These are phyloP conservation scores for Crotalus tigris DNA, from an alignment of 2,113 vertebrate species.

Conservation along the genomic window DNA sequence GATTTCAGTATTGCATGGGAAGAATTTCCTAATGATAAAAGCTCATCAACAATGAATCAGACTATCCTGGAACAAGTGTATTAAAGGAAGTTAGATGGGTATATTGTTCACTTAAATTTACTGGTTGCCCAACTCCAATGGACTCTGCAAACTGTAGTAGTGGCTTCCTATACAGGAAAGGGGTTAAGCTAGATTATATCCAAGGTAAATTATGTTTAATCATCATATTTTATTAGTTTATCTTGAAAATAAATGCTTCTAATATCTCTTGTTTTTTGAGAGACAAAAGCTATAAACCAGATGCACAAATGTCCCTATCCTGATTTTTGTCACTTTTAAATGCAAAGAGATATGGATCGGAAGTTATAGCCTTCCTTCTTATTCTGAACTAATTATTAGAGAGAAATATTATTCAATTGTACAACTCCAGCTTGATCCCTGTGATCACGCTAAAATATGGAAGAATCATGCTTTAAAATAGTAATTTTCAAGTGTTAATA, in stretches of 20 bases:
- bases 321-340: not conserved
- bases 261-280: not conserved
- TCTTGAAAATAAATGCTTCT: not conserved
- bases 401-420: not conserved
- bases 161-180: not conserved
- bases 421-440: not conserved
- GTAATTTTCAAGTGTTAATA: not conserved
- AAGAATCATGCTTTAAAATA: not conserved
- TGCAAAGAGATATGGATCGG: not conserved
- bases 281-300: not conserved
- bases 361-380: not conserved
- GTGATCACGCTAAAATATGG: not conserved
- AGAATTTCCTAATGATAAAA: not conserved
- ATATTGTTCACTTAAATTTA: not conserved
- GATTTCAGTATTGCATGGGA: not conserved
- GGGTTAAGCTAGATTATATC: not conserved
- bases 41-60: not conserved
- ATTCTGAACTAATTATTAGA: not conserved
- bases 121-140: not conserved
- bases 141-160: not conserved
- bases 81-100: not conserved
- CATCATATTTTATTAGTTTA: not conserved
- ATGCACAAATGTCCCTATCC: not conserved
- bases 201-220: not conserved
- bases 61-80: not conserved